A percentile compares a stretch with the other conserved stretches of the same genome.
phyloP scores from a whole-genome alignment of 2,113 vertebrate genomes.

The Podarcis raffonei region DNA sequence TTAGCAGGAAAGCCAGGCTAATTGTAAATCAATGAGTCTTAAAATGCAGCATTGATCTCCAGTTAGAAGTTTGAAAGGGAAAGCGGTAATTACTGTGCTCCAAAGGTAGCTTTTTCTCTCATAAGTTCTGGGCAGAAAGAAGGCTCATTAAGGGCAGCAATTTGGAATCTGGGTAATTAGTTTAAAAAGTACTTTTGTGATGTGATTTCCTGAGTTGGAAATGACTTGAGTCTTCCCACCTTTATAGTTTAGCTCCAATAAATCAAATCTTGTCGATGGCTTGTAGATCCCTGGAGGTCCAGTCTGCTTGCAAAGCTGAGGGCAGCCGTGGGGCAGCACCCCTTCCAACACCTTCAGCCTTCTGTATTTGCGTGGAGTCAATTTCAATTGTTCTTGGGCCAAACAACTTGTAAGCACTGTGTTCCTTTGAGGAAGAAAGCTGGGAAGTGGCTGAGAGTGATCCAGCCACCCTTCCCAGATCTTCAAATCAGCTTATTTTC shows the following conservation, averaged over 20 bases:
- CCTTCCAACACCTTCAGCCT: too few relatives aligned
- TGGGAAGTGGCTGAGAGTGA: background rate
- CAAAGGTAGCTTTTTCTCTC: constrained; percentile 81
- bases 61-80: constrained; percentile 88
- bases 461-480: too few relatives aligned
- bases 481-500: background rate
- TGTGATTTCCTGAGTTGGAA: constrained; percentile 79
- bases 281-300: constrained; percentile 36
- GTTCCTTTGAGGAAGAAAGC: too few relatives aligned
- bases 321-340: background rate
- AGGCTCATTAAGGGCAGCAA: constrained; percentile 79
- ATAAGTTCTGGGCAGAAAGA: constrained; percentile 80
- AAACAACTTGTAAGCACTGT: background rate
- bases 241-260: constrained; percentile 71
- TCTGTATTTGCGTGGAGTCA: too few relatives aligned
- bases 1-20: constrained; percentile 86
- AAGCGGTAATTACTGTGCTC: constrained; percentile 83
- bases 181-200: constrained; percentile 84
- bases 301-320: background rate
- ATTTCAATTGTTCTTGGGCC: background rate
- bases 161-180: constrained; percentile 82
- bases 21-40: constrained; percentile 95
- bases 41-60: constrained; percentile 92
- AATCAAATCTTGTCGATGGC: constrained; percentile 72
- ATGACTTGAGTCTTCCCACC: constrained; percentile 75